phyloP scores from a whole-genome alignment of 1,140 invertebrate species.

The Vollenhovia emeryi region DNA sequence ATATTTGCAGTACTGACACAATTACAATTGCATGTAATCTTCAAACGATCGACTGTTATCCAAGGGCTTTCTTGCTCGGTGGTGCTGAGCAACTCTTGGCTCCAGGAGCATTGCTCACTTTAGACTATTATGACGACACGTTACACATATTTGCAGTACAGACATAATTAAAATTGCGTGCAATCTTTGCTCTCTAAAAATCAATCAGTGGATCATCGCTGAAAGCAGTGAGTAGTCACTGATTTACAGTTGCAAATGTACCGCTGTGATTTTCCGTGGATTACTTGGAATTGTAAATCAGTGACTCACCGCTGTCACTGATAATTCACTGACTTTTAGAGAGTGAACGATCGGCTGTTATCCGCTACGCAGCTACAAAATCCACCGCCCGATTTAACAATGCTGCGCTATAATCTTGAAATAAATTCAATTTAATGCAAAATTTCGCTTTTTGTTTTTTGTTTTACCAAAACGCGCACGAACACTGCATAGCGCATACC shows the following conservation, averaged over 20 bases:
- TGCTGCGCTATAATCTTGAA: conserved; percentile 3
- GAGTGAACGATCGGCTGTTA: background rate
- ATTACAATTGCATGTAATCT: no score
- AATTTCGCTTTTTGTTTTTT: background rate
- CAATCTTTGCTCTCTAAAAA: no score
- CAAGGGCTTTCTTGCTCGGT: no score
- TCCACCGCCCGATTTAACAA: background rate
- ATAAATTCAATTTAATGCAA: conserved; percentile 25
- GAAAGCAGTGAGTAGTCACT: no score
- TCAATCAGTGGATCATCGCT: no score
- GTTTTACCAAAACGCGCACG: background rate
- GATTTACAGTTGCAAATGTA: no score
- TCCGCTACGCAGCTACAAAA: background rate
- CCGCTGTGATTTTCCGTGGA: no score
- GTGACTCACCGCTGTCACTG: no score
- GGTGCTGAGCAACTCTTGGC: background rate
- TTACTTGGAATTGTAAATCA: no score
- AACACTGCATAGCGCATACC: conserved; percentile 29
- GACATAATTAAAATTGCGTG: background rate
- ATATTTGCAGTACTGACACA: no score
- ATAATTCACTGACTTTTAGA: no score
- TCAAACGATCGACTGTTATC: no score
- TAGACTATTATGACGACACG: background rate
- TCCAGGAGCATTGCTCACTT: background rate
- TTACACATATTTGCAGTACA: background rate